Base-by-base conservation (phyloP, 1,140 invertebrate genomes). In the Armadillidium nasatum region DNA sequence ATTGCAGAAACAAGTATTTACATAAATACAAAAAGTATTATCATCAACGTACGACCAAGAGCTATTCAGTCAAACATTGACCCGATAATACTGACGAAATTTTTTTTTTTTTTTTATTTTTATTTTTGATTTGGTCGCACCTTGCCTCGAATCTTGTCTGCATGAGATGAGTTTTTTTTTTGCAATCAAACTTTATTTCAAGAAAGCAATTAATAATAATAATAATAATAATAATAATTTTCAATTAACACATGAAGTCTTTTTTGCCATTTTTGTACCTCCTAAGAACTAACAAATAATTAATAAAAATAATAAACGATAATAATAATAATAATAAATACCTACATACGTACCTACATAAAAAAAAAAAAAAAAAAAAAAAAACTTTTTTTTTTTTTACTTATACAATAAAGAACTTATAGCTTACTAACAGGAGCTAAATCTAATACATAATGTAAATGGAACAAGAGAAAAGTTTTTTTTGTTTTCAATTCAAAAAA, bases 101-200 rank as follows among this genome's bases (percentile, higher is more conserved):
- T 33, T 33, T 3, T 33, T 6, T 33, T 33, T 33, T 33, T 3
- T 33, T 3, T 33, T 3, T 60, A 60, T 60, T 60, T 60, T 60
- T 60, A 15, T 60, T 60, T 60, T 60, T 60, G 33, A 33, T 33
- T 33, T 33, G 33, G 33, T 60, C 50, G 11, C 50, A 60, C 50
- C 50, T 60, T 60, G 50, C 50, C 50, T 60, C 19, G 50, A 60
- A 60, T 19, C 50, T 60, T 60, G 50, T 60, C 50, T 60, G 50
- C 50, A 60, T 60, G 50, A 60, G 50, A 60, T 60, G 50, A 60
- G 19, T 60, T 60, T 60, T 13, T 60, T 60, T 60, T 13, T 13
- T 15, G 50, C 11, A 15, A 60, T 33, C 11, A 60, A 60, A 4
- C 50, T 60, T 60, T 60, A 60, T 60, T 60, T 60, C 11, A 19